Evolutionary conservation across 2,888 invertebrate genomes (phyloP), one percentile per base, ranked within the genome.

Genomic region (Timema podura): DNA sequence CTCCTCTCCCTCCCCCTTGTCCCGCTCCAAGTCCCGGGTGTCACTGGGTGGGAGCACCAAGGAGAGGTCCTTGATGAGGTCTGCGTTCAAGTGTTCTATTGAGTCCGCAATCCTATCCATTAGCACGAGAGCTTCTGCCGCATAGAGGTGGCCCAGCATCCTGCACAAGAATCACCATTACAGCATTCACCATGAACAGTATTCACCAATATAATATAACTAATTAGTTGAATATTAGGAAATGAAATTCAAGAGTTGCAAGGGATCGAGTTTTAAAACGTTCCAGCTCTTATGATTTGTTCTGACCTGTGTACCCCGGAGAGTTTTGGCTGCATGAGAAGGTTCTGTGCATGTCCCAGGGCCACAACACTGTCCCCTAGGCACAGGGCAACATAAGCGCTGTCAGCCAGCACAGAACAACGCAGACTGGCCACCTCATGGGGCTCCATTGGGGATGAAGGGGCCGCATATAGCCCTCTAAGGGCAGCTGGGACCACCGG

Each of bases 141-240:
- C 91, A 80, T 97, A 97, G 76, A 96, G 86, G 80, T 94, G 92
- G 0, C 90, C 95, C 77, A 96, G 84, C 75, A 93, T 87, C 80
- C 91, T 91, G 74, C 30, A 76, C 78, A 75, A 15, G 51, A 16
- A 51, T 15, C 54, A 3, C 30, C 30, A 30, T 30, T 30, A 30
- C 30, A 30, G 3, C 30, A 30, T 30, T 30, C 30, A 1, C 30
- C 30, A 30, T 30, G 30, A 30, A 30, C 3, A 30, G 3, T 30
- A 30, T 30, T 30, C 51, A 51, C 51, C 11, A 51, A 13, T 51
- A 51, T 51, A 51, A n/a, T 51, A 51, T 65, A 65, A 65, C 48
- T 65, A 65, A 64, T 64, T n/a, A 64, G 16, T 65, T 65, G 61
- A n/a, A 13, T n/a, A 13, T 13, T 64, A 64, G 13, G n/a, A n/a